phyloP scores from a whole-genome alignment of 2,888 invertebrate genomes.

The Chloromyia formosa region DNA sequence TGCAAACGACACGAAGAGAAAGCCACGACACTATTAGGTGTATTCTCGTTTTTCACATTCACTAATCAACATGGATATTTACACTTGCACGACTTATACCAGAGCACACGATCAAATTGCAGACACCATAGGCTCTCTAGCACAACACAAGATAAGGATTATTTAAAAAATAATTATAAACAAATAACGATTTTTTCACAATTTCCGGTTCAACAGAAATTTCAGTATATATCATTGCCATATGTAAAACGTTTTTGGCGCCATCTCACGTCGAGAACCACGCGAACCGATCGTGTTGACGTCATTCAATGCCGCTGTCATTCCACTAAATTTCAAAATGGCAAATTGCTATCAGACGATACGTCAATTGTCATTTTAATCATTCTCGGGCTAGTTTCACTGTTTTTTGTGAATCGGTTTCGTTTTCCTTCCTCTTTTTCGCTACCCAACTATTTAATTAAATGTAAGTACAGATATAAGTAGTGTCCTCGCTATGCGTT shows the following conservation, averaged over 20 bases:
- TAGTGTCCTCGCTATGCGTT: background rate
- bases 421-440: background rate
- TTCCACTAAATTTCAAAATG: slow-evolving; percentile 30
- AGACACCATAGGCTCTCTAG: no score
- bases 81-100: no score
- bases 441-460: background rate
- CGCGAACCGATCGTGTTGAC: slow-evolving; percentile 36
- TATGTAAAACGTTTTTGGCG: background rate
- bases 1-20: no score
- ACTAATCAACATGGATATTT: no score
- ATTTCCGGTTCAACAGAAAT: no score
- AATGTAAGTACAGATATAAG: background rate
- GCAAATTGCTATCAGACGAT: slow-evolving; percentile 5
- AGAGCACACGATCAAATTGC: no score
- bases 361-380: slow-evolving; percentile 20
- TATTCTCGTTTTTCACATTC: no score
- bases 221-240: no score
- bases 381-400: background rate
- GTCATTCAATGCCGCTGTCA: slow-evolving; percentile 22
- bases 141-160: no score
- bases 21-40: no score
- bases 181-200: no score
- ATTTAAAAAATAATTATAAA: no score
- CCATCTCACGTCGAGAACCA: background rate
- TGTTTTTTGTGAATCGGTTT: background rate